A percentile compares a stretch with the other conserved stretches of the same genome.
Conservation (phyloP, 2,888 invertebrate genomes). For the Aphelenchoides bicaudatus region DNA sequence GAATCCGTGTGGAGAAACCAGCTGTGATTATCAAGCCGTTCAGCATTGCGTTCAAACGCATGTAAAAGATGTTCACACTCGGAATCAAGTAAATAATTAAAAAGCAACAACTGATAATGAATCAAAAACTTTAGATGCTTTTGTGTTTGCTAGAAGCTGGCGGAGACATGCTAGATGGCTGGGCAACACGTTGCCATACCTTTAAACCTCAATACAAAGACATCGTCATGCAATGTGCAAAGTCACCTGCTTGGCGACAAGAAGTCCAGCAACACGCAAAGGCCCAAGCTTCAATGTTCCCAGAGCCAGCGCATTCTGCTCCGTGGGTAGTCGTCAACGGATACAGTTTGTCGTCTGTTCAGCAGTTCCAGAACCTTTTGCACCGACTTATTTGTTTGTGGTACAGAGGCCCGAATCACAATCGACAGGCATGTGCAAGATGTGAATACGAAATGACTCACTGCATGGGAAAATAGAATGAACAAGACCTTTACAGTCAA, state of each 20-base stretch:
- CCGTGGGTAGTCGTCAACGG: slow-evolving; percentile 37
- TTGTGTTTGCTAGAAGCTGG: slow-evolving; percentile 24
- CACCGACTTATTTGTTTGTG: slow-evolving; percentile 35
- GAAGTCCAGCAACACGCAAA: slow-evolving; percentile 6
- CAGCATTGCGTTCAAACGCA: slow-evolving; percentile 8
- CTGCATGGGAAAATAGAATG: slow-evolving; percentile 27
- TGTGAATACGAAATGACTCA: slow-evolving; percentile 41
- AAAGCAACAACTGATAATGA: too few relatives aligned
- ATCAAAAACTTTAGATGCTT: too few relatives aligned
- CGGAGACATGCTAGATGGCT: slow-evolving; percentile 21
- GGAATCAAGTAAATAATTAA: too few relatives aligned
- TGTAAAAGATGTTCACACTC: too few relatives aligned
- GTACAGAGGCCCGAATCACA: slow-evolving; percentile 39
- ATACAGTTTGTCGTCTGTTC: slow-evolving; percentile 25
- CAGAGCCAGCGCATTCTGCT: slow-evolving; percentile 25
- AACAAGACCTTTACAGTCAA: too few relatives aligned
- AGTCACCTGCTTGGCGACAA: slow-evolving; percentile 24
- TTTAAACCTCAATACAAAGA: neutral
- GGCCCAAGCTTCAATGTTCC: slow-evolving; percentile 23
- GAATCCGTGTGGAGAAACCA: slow-evolving; percentile 14
- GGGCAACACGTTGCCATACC: slow-evolving; percentile 19
- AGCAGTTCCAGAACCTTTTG: slow-evolving; percentile 31
- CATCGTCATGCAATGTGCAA: slow-evolving; percentile 23
- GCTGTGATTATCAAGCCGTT: slow-evolving; percentile 1
- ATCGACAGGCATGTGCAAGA: slow-evolving; percentile 32